A percentile compares a stretch with the other conserved stretches of the same genome.
These are phyloP conservation scores for Diglossa brunneiventris DNA, from an alignment of 2,113 vertebrate genomes.

Conservation along the genomic window DNA sequence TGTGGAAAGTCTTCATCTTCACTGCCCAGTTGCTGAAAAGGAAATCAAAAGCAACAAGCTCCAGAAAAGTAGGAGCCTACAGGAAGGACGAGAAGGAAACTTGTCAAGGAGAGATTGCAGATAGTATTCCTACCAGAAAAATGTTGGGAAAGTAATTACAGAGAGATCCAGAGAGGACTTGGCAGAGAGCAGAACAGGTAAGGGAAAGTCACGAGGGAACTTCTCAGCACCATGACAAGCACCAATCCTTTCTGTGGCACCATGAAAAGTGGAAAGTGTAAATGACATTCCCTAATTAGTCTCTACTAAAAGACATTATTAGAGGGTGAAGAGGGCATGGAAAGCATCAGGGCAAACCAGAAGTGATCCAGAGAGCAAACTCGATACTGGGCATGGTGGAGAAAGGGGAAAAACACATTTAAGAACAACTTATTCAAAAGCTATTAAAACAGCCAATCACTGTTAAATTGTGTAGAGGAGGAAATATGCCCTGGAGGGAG, in stretches of 20 bases:
- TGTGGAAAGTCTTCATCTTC: not conserved
- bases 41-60: not conserved
- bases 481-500: slow-evolving; percentile 25
- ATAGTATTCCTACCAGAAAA: not conserved
- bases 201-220: not conserved
- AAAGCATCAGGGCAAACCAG: not conserved
- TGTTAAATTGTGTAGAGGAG: not conserved
- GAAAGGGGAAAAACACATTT: not conserved
- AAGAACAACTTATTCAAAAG: slow-evolving; percentile 39
- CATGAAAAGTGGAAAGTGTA: not conserved
- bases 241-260: not conserved
- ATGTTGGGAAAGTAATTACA: slow-evolving; percentile 32
- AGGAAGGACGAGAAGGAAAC: not conserved
- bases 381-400: not conserved
- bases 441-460: slow-evolving; percentile 32
- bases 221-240: not conserved
- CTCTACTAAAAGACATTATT: not conserved
- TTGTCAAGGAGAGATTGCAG: not conserved
- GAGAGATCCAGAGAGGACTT: not conserved
- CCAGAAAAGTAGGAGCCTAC: not conserved
- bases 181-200: slow-evolving; percentile 6
- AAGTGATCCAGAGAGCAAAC: not conserved
- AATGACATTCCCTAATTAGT: not conserved
- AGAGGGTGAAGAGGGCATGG: not conserved
- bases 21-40: not conserved